These are phyloP conservation scores for Montipora capitata DNA, from an alignment of 92 coral and sea anemone species.

Conservation along the genomic window DNA sequence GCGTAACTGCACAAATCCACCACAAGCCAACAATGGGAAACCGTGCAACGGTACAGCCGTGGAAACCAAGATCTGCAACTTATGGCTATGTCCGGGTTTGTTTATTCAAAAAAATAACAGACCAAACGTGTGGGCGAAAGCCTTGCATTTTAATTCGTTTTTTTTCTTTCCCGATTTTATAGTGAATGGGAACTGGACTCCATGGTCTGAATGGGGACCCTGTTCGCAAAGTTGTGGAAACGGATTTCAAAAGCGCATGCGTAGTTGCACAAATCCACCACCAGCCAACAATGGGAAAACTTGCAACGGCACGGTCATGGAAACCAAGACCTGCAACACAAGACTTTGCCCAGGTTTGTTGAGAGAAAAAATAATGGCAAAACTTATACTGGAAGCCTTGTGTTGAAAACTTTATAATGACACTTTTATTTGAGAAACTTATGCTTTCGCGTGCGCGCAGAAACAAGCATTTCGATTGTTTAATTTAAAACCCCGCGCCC, in stretches of 20 bases:
- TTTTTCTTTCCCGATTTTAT: too few relatives aligned
- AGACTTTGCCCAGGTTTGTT: slow-evolving; percentile 7
- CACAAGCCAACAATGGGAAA: slow-evolving; percentile 10
- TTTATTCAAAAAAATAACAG: not conserved
- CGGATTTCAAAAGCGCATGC: slow-evolving; percentile 15
- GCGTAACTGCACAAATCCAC: slow-evolving; percentile 13
- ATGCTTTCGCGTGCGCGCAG: too few relatives aligned
- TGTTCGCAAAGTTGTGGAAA: too few relatives aligned
- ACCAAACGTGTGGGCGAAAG: not conserved
- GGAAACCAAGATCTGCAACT: not conserved
- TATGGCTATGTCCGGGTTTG: slow-evolving; percentile 9
- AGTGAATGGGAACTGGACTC: too few relatives aligned
- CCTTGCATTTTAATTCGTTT: not conserved
- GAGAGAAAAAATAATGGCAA: too few relatives aligned
- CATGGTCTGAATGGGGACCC: too few relatives aligned
- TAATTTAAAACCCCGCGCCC: too few relatives aligned
- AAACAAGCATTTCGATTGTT: too few relatives aligned
- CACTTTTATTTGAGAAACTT: too few relatives aligned
- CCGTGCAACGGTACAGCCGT: not conserved
- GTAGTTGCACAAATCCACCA: slow-evolving; percentile 9
- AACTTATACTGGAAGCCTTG: too few relatives aligned
- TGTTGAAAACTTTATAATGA: too few relatives aligned
- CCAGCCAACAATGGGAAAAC: slow-evolving; percentile 16
- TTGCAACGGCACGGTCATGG: slow-evolving; percentile 8
- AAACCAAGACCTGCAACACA: slow-evolving; percentile 6